phyloP scores from a whole-genome alignment of 2,113 vertebrate genomes.

The Hylia prasina region DNA sequence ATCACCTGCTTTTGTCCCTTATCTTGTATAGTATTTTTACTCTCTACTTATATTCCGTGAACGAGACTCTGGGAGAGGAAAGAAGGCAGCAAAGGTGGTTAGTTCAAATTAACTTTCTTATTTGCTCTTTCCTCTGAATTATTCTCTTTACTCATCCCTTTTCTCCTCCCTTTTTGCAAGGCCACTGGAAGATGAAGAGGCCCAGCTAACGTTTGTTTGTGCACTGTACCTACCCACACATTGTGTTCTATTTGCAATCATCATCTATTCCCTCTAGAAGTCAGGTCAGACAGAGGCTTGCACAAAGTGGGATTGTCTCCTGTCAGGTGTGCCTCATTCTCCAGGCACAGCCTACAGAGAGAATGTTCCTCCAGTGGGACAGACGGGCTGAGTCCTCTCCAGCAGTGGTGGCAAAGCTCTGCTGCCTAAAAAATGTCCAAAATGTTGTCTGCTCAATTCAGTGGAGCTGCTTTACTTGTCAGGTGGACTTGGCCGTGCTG shows the following conservation, averaged over 20 bases:
- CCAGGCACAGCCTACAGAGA: not conserved
- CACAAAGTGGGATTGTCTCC: not conserved
- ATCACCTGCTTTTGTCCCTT: not conserved
- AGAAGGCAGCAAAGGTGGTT: not conserved
- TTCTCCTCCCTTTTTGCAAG: not conserved
- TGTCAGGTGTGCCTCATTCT: rapidly evolving
- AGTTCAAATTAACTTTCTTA: not conserved
- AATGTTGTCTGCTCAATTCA: not conserved
- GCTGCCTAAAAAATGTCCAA: not conserved
- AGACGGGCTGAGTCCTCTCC: not conserved
- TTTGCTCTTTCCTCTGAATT: not conserved
- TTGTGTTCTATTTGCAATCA: not conserved
- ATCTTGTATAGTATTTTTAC: not conserved
- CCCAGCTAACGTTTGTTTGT: not conserved
- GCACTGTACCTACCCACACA: not conserved
- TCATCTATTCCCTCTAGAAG: not conserved
- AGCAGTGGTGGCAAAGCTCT: not conserved
- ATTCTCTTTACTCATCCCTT: not conserved
- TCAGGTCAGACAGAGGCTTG: not conserved
- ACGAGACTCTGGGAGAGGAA: not conserved
- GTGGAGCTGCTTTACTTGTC: not conserved
- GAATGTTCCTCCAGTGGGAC: rapidly evolving
- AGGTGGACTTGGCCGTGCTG: not conserved
- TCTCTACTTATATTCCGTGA: not conserved
- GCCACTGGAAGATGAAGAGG: not conserved